Base-by-base conservation (phyloP, 2,113 vertebrate species). In the Amazona vittata region DNA sequence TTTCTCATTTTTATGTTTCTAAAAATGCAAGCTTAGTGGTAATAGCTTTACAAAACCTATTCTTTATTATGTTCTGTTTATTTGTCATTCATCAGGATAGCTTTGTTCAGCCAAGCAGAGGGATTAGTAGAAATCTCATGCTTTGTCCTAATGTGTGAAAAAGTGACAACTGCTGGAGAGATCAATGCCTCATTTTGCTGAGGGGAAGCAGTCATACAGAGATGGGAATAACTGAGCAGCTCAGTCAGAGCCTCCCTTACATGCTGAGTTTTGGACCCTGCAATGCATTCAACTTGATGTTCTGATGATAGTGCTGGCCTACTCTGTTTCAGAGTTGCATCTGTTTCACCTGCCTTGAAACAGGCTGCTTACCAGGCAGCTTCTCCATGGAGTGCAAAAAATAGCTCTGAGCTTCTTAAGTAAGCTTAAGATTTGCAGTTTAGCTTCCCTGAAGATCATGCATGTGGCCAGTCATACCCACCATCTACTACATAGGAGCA, bases 221-320 rank as follows among this genome's bases (percentile, higher is more conserved):
- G 17, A 50, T 41, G 10, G 7, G 46, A 47, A n/a, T 26, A 64
- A 67, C 17, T 6, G 20, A 90, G 62, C 47, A 86, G 31, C n/a
- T 75, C 39, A 49, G 29, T 17, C 43, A 71, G n/a, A 70, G 31
- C 6, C 31, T 20, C 39, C 41, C 71, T 69, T 15, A 92, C 75
- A 39, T 26, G 39, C 29, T 65, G 71, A 63, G 39, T 35, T 81
- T 80, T 39, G 13, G 29, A 41, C 18, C 5, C 29, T 15, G 29
- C 19, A 39, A 11, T 9, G 15, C 2, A 0, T 18, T 15, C 33
- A 46, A 1, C 31, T 49, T 2, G 0, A 11, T 29, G 25, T 37
- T 69, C 47, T 90, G 33, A 13, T 47, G 71, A 33, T 62, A 83
- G 52, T 46, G 43, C 39, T 49, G 35, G 24, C 29, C 49, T 70